Evolutionary conservation across 2,888 invertebrate species (phyloP).

Genomic region (Nysson spinosus): DNA sequence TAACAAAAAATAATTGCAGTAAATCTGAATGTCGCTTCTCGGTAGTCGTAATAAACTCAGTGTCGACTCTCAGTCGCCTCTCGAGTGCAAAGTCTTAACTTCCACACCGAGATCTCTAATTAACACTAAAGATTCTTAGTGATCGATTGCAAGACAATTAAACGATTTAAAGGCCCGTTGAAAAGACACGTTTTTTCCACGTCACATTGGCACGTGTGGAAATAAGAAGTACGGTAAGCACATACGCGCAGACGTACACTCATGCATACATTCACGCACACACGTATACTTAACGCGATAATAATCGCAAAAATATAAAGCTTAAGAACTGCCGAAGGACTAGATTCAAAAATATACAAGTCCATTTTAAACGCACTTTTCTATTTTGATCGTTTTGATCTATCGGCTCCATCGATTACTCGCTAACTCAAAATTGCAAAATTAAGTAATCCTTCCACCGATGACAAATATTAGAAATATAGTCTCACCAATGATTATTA

Average conservation of each 20-base stretch:
- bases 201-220: conserved; percentile 51
- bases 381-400: no score
- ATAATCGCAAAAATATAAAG: conserved; percentile 25
- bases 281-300: conserved; percentile 7
- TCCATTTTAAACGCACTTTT: conserved; percentile 8
- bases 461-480: no score
- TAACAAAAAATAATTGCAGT: no score
- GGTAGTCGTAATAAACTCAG: no score
- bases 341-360: conserved; percentile 40
- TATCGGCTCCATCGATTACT: no score
- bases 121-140: conserved; percentile 27
- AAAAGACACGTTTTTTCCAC: conserved; percentile 46
- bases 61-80: no score
- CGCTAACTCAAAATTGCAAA: no score
- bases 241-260: conserved; percentile 5
- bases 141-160: conserved; percentile 21
- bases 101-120: conserved; percentile 25
- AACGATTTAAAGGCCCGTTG: conserved; percentile 35
- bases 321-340: conserved; percentile 22
- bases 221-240: conserved; percentile 19
- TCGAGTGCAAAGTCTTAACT: conserved; percentile 34
- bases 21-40: no score
- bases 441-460: no score
- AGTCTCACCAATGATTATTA: no score
- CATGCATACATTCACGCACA: background rate